phyloP scores from a whole-genome alignment of 2,888 invertebrate species.

The Lithodes maja region DNA sequence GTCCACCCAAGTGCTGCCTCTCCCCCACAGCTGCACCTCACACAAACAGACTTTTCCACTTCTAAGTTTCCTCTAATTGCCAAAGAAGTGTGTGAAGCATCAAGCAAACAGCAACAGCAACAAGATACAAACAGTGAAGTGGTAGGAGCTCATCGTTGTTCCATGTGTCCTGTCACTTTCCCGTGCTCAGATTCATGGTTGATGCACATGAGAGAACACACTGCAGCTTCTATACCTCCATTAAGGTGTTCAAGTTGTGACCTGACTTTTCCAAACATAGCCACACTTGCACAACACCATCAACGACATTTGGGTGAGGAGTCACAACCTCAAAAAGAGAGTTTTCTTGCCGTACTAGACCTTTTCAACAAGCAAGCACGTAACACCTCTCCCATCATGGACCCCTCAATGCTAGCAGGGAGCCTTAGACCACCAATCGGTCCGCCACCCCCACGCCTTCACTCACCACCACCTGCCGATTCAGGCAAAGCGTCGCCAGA shows the following conservation, averaged over 20 bases:
- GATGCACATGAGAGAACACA: slow-evolving; percentile 69
- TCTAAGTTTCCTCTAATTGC: slow-evolving; percentile 88
- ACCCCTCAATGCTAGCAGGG: slow-evolving; percentile 66
- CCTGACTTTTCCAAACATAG: slow-evolving; percentile 48
- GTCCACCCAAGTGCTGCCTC: slow-evolving; percentile 76
- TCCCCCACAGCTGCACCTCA: slow-evolving; percentile 77
- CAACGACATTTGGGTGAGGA: slow-evolving; percentile 73
- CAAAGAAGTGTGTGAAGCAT: slow-evolving; percentile 83
- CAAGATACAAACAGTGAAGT: slow-evolving; percentile 33
- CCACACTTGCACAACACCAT: slow-evolving; percentile 68
- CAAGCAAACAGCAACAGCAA: slow-evolving; percentile 73
- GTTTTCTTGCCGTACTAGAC: slow-evolving; percentile 88
- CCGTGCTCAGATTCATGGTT: slow-evolving; percentile 77
- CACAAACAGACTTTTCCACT: slow-evolving; percentile 86
- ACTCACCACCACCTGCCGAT: slow-evolving; percentile 66
- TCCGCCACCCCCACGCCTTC: slow-evolving; percentile 74
- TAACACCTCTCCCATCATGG: slow-evolving; percentile 80
- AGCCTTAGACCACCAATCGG: slow-evolving; percentile 71
- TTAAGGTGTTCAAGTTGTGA: slow-evolving; percentile 52
- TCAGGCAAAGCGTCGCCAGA: slow-evolving; percentile 72
- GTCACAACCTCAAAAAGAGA: slow-evolving; percentile 81
- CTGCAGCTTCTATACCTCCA: slow-evolving; percentile 33
- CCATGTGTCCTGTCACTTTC: slow-evolving; percentile 77
- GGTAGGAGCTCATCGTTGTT: slow-evolving; percentile 44
- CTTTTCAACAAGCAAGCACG: slow-evolving; percentile 81